A percentile compares a stretch with the other conserved stretches of the same genome.
Evolutionary conservation across 1,140 invertebrate species (phyloP).

Genomic region (Plutomurus gul): DNA sequence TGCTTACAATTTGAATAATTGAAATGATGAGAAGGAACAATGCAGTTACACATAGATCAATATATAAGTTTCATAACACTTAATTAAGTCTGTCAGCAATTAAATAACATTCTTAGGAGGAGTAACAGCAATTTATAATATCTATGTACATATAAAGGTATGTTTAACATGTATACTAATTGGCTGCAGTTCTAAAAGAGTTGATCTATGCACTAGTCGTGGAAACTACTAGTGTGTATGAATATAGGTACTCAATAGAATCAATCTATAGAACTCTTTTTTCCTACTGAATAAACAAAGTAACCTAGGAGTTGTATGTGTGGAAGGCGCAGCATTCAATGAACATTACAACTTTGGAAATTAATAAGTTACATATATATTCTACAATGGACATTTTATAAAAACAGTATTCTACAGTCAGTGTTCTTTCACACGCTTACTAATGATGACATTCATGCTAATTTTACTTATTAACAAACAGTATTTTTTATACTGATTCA

Average conservation of each 20-base stretch:
- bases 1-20: too few species aligned
- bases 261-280: slow-evolving; percentile 3
- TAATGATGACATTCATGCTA: too few species aligned
- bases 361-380: slow-evolving; percentile 13
- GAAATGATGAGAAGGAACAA: slow-evolving; percentile 25
- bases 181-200: too few species aligned
- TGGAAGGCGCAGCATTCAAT: slow-evolving; percentile 25
- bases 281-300: background rate
- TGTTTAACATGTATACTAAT: too few species aligned
- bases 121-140: background rate
- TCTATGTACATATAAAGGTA: too few species aligned
- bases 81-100: background rate
- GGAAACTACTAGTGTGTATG: too few species aligned
- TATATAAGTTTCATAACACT: background rate
- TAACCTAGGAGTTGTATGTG: background rate
- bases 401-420: slow-evolving; percentile 22
- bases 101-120: background rate
- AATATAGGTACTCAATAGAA: slow-evolving; percentile 3
- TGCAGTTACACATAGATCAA: background rate
- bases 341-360: background rate
- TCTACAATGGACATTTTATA: slow-evolving; percentile 4
- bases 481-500: too few species aligned
- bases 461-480: too few species aligned
- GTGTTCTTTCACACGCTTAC: too few species aligned
- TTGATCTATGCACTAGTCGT: too few species aligned